Base-by-base conservation (phyloP, 2,888 invertebrate species). In the Geophilus truncorum region DNA sequence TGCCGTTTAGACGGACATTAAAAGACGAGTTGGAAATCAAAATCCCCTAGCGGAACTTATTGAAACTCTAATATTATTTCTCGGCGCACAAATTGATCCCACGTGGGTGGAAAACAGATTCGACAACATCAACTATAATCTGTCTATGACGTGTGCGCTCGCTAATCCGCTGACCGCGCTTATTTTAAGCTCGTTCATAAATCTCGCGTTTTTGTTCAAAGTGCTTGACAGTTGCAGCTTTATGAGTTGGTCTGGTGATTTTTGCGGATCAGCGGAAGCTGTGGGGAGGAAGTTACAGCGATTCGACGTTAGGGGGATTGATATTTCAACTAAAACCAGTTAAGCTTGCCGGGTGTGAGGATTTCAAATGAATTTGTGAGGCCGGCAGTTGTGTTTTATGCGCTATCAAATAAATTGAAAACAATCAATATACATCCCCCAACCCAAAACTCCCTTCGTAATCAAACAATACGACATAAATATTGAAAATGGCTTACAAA, bases 361-460 rank as follows among this genome's bases (percentile, higher is more conserved):
- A 62, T 62, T 62, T 62, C 57, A 62, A 62, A 62, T 62, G 57
- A 62, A 62, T 62, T 62, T 62, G 57, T 62, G 57, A 62, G 57
- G 23, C 23, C 23, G 57, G 21, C 57, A 62, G 57, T 62, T 62
- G 57, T 62, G 57, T 62, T 62, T 62, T 62, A 62, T 62, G 57
- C 23, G 21, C 57, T 62, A 62, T 62, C 57, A 62, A 62, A 62
- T 62, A 23, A 62, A 62, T 23, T 23, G 57, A 62, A 23, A 62
- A 62, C 21, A 23, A 62, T 40, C 40, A 40, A 40, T 40, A 40
- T 15, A 40, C 40, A 40, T 40, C n/a, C n/a, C 40, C 40, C 40
- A 40, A 15, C 40, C 4, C 40, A 40, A 40, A 40, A 36, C 12
- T 40, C n/a, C 4, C 40, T n/a, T 40, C 15, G 15, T 4, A 40